These are phyloP conservation scores for Dasypolia templi DNA, from an alignment of 2,888 invertebrate species.

Conservation along the genomic window DNA sequence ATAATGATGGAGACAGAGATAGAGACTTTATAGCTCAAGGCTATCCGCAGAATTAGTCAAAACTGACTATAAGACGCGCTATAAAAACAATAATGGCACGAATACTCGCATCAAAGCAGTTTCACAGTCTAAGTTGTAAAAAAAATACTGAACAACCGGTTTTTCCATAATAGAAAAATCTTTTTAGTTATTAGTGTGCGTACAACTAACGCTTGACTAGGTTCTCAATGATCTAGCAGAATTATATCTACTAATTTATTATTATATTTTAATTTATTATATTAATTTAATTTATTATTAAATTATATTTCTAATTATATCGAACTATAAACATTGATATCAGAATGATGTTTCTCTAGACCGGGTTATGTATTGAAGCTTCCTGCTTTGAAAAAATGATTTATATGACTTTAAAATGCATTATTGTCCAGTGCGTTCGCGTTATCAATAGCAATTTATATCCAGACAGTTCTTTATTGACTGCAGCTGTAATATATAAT, in stretches of 20 bases:
- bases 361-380: neutral
- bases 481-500: neutral
- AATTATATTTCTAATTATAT: too few relatives aligned
- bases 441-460: neutral
- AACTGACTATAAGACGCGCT: too few relatives aligned
- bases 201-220: neutral
- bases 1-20: neutral
- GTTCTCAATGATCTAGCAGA: neutral
- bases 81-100: neutral
- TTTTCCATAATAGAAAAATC: neutral
- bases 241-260: too few relatives aligned
- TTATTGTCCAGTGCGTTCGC: too few relatives aligned
- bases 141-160: neutral
- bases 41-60: too few relatives aligned
- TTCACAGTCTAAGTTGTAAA: neutral
- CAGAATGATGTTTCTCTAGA: too few relatives aligned
- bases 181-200: neutral
- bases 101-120: slow-evolving; percentile 2
- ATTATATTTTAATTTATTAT: too few relatives aligned
- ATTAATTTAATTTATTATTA: too few relatives aligned
- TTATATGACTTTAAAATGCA: neutral
- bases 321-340: too few relatives aligned
- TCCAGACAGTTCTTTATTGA: neutral
- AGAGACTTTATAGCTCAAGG: too few relatives aligned
- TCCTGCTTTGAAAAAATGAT: slow-evolving; percentile 6